Base-by-base conservation (phyloP, 2,113 vertebrate species). In the Ailuropoda melanoleuca region DNA sequence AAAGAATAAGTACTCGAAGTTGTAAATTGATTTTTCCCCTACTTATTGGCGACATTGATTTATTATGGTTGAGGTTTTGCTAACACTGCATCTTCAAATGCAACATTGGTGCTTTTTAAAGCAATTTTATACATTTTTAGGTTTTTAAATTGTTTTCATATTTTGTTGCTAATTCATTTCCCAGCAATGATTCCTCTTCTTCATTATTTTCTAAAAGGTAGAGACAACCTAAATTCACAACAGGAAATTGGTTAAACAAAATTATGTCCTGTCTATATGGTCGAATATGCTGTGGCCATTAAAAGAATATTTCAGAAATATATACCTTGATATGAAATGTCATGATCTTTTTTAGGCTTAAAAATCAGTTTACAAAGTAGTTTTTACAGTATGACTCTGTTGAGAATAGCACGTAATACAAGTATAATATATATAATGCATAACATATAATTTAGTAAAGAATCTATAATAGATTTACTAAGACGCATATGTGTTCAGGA, bases 231-330 rank as follows among this genome's bases (percentile, higher is more conserved):
- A 87, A 92, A 62, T 75, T 62, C 6, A 72, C 48, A 46, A 62
- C 81, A 93, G 3, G n/a, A 39, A 94, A 74, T 1, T 53, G 13
- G 26, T 72, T 94, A 70, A 96, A 75, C 12, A 87, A 78, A 95
- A 72, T 39, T 7, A 58, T 55, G 24, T 7, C 3, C 72, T 75
- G 18, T 77, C 3, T 64, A 6, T 46, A 58, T 55, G 70, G 75
- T 64, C 31, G 7, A 96, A 81, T 88, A 60, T 17, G 37, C 26
- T 29, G 19, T 62, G 53, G 34, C 24, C 29, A 72, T 90, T 97
- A 58, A 93, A 93, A 55, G 6, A 56, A 24, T 68, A 15, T 77
- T 72, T 97, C 46, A 34, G 6, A 94, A 97, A 90, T 93, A 12
- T n/a, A 11, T 72, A 58, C 24, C 13, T 72, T 89, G 34, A 46